Conservation (phyloP, 2,113 vertebrate species). For the Oophaga pumilio region DNA sequence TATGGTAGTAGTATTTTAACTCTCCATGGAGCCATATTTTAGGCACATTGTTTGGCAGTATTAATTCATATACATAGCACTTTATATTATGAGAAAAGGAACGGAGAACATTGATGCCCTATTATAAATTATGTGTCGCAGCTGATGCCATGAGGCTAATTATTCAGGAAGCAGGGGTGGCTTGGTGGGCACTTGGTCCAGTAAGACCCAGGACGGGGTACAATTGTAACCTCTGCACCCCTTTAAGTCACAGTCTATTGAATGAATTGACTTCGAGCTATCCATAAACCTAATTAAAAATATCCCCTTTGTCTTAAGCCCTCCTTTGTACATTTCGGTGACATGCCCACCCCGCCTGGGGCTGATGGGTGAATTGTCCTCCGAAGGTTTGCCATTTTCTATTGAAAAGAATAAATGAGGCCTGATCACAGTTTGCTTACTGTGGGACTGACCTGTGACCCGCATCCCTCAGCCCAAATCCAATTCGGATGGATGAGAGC, state of each 20-base stretch:
- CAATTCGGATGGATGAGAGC: neutral
- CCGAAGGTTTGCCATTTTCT: neutral
- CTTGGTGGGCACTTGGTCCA: neutral
- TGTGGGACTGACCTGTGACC: constrained; percentile 33
- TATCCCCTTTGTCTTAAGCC: neutral
- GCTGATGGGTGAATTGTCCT: neutral
- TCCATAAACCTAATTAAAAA: neutral
- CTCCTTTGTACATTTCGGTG: neutral
- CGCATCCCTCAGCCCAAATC: neutral
- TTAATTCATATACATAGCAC: neutral
- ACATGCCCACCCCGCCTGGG: neutral
- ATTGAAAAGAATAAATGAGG: constrained; percentile 21
- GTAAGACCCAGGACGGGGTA: neutral
- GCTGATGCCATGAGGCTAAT: too few species aligned
- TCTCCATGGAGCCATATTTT: neutral
- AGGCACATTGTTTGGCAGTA: neutral
- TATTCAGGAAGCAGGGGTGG: too few species aligned
- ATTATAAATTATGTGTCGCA: too few species aligned
- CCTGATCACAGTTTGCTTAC: constrained; percentile 31
- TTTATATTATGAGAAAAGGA: too few species aligned
- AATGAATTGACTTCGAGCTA: neutral
- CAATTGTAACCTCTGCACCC: neutral
- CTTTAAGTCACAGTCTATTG: neutral
- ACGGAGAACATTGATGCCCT: too few species aligned
- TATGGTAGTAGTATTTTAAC: neutral